phyloP scores from a whole-genome alignment of 1,140 invertebrate species.

The Scaptomyza graminum region DNA sequence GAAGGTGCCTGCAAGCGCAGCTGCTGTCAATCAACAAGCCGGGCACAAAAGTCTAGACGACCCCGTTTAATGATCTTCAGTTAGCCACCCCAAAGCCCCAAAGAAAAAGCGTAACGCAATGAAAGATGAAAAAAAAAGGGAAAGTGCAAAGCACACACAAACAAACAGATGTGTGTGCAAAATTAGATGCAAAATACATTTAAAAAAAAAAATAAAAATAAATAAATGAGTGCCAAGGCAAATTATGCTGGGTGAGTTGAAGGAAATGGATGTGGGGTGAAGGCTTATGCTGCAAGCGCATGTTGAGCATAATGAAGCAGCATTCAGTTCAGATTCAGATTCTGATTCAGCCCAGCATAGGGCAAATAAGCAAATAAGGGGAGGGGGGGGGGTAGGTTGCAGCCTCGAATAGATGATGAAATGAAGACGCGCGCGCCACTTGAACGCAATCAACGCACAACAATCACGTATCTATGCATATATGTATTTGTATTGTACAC shows the following conservation, averaged over 20 bases:
- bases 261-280: neutral
- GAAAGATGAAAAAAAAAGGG: constrained; percentile 43
- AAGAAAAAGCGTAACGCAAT: constrained; percentile 21
- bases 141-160: constrained; percentile 48
- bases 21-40: constrained; percentile 41
- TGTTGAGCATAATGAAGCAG: constrained; percentile 55
- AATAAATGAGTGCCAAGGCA: constrained; percentile 21
- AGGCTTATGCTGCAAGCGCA: constrained; percentile 22
- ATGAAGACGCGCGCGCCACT: constrained; percentile 33
- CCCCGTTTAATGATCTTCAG: constrained; percentile 47
- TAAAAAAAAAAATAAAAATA: constrained; percentile 20
- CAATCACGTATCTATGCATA: constrained; percentile 43
- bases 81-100: constrained; percentile 12
- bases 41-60: constrained; percentile 44
- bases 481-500: neutral
- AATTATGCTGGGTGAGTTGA: neutral
- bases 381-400: neutral
- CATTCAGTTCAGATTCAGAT: constrained; percentile 22
- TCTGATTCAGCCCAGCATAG: no score
- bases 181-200: constrained; percentile 62
- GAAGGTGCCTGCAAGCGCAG: neutral
- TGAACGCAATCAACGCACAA: constrained; percentile 64
- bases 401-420: neutral
- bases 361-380: no score
- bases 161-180: constrained; percentile 26